Base-by-base conservation (phyloP, 1,140 invertebrate species). In the Eufriesea mexicana region DNA sequence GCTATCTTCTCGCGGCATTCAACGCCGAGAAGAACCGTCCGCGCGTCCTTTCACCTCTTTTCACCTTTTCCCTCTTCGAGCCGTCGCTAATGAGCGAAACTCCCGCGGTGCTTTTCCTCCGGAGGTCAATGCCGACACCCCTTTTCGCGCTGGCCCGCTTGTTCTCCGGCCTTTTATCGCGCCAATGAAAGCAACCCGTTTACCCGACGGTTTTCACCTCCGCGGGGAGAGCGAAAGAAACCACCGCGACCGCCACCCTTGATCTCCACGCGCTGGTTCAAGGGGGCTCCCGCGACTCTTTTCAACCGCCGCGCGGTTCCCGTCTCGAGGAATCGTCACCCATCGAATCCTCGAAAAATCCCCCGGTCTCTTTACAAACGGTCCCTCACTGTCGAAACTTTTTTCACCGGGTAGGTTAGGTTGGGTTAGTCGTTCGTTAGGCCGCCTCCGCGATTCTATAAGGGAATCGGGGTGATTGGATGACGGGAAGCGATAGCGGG, bases 131-230 rank as follows among this genome's bases (percentile, higher is more conserved):
- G 66, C 25, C 49, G 47, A 18, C 18, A 18, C 20, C 66, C 42
- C 47, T n/a, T 42, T 66, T 25, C 49, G 20, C 75, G 23, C 25
- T 16, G n/a, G 62, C 59, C 35, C 23, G 45, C 47, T 71, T 79
- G 57, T 86, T 86, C 71, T 80, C 28, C 10, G 71, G 57, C 51
- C 81, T 74, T 84, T 85, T 85, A 86, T 85, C 76, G 79, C 57
- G n/a, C 12, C 54, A 23, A 79, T 79, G 71, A 86, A 86, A 83
- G 75, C 74, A 42, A 68, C 59, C 23, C 57, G 75, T 75, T 71
- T 82, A 72, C 57, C 16, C 71, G 42, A n/a, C 57, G 55, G 55
- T 42, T 66, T 68, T 25, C 12, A 51, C 28, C 14, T 16, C 55
- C 2, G 47, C 72, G 42, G 45, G 12, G 12, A 47, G 76, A 68